Percentiles rank a stretch among this genome's conserved stretches.
phyloP scores from a whole-genome alignment of 2,113 vertebrate species.

The Eira barbara region DNA sequence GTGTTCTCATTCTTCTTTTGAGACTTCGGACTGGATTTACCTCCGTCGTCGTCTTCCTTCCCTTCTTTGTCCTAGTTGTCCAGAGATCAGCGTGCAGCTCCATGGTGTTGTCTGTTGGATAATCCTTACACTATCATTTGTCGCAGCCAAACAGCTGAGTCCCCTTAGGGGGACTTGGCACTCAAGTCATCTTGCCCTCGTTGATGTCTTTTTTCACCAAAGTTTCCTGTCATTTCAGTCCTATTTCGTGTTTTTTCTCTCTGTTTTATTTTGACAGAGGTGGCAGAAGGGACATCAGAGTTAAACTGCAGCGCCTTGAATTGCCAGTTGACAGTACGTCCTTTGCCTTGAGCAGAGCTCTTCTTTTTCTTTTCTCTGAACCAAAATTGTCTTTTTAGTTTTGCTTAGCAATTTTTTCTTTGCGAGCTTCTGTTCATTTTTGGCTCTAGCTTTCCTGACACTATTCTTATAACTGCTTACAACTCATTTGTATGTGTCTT shows the following conservation, averaged over 20 bases:
- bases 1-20: background rate
- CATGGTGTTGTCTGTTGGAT: background rate
- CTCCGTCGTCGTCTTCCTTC: background rate
- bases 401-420: background rate
- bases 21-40: background rate
- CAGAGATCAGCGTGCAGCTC: background rate
- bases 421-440: background rate
- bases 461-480: background rate
- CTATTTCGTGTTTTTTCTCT: background rate
- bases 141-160: background rate
- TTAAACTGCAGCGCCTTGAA: background rate
- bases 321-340: background rate
- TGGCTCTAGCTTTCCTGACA: background rate
- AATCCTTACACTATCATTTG: background rate
- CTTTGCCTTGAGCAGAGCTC: background rate
- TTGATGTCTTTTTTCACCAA: background rate
- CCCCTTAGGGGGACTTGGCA: background rate
- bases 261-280: background rate
- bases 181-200: background rate
- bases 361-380: background rate
- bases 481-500: background rate
- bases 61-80: background rate
- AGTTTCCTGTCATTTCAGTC: background rate
- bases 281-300: background rate
- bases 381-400: background rate